Percentiles rank a stretch among this genome's conserved stretches.
Evolutionary conservation across 2,113 vertebrate genomes (phyloP).

Genomic region (Macrotus californicus): DNA sequence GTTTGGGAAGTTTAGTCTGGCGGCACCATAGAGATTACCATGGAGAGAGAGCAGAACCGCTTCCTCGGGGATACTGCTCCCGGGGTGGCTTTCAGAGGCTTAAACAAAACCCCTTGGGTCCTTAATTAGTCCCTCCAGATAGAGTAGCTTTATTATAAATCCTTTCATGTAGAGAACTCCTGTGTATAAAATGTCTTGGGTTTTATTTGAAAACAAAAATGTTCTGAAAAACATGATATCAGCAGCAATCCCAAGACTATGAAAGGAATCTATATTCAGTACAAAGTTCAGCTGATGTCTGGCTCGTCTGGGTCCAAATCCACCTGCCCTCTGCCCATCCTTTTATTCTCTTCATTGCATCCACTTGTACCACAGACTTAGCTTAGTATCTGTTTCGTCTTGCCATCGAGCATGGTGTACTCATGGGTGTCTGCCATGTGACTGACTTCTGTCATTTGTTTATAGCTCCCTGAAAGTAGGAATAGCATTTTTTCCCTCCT

Average conservation of each 20-base stretch:
- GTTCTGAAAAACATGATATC: not conserved
- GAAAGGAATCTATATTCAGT: not conserved
- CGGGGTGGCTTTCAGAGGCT: not conserved
- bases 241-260: not conserved
- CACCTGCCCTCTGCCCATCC: not conserved
- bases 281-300: not conserved
- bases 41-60: not conserved
- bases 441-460: not conserved
- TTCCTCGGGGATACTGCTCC: not conserved
- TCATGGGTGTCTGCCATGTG: not conserved
- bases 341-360: not conserved
- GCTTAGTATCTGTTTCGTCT: not conserved
- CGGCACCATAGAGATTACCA: not conserved
- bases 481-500: not conserved
- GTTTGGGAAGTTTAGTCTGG: not conserved
- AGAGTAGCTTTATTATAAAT: not conserved
- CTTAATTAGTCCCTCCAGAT: not conserved
- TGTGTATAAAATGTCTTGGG: not conserved
- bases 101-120: not conserved
- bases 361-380: not conserved
- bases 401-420: not conserved
- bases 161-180: not conserved
- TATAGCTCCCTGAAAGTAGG: not conserved
- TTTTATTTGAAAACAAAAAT: not conserved
- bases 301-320: not conserved